Conservation (phyloP, 2,113 vertebrate genomes). For the Cheirogaleus medius region DNA sequence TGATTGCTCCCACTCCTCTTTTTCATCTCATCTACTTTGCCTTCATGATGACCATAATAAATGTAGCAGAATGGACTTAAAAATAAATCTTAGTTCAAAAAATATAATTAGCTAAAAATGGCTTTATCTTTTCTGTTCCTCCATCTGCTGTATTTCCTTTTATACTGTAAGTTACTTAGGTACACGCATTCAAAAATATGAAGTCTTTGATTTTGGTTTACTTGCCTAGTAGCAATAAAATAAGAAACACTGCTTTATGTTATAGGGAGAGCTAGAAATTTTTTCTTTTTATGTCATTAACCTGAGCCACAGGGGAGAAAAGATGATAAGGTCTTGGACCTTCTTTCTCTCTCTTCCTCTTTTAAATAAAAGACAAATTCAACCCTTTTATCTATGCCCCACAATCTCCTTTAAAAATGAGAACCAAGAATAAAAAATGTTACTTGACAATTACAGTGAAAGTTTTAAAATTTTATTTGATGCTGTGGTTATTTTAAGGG, state of each 20-base stretch:
- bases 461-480: not conserved
- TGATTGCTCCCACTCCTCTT: not conserved
- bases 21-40: not conserved
- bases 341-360: not conserved
- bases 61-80: constrained; percentile 5
- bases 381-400: not conserved
- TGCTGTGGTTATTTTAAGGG: not conserved
- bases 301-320: not conserved
- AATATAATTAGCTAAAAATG: constrained; percentile 33
- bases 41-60: not conserved
- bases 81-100: constrained; percentile 53
- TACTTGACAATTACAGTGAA: not conserved
- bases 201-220: constrained; percentile 21
- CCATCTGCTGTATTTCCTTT: constrained; percentile 52
- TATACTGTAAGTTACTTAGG: constrained; percentile 37
- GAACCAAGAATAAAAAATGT: not conserved
- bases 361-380: not conserved
- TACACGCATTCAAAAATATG: not conserved
- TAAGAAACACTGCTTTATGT: not conserved
- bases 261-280: not conserved
- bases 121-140: constrained; percentile 20
- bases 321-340: not conserved
- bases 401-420: constrained; percentile 20
- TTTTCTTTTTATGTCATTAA: not conserved
- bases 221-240: not conserved